Conservation (phyloP, 2,797 vertebrate genomes). For the Enteromius fasciolatus region DNA sequence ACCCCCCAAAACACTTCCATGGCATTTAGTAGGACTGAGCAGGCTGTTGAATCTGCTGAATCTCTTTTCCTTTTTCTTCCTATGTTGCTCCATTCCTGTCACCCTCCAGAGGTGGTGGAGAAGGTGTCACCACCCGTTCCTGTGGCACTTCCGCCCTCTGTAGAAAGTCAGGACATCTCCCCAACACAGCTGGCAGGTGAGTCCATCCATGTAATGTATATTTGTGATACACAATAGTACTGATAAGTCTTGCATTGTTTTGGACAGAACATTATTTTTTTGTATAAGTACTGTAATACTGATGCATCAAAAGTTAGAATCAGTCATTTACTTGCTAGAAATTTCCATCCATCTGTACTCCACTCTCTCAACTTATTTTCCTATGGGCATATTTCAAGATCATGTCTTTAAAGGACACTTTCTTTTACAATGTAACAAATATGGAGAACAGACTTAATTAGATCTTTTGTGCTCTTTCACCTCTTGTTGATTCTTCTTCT, state of each 20-base stretch:
- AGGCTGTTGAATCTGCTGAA: not conserved
- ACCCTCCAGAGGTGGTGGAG: slow-evolving; percentile 86
- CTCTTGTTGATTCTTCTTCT: not conserved
- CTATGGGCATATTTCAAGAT: slow-evolving; percentile 14
- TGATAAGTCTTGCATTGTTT: not conserved
- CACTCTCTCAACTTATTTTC: not conserved
- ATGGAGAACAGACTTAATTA: not conserved
- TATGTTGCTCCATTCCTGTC: slow-evolving; percentile 18
- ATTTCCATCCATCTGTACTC: not conserved
- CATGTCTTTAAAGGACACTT: not conserved
- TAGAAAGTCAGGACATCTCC: slow-evolving; percentile 92
- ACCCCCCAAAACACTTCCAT: no score
- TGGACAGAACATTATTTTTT: not conserved
- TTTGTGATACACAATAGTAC: not conserved
- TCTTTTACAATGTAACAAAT: not conserved
- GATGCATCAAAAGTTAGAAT: not conserved
- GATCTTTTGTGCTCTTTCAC: not conserved
- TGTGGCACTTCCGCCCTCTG: slow-evolving; percentile 89
- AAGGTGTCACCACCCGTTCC: slow-evolving; percentile 89
- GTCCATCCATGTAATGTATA: slow-evolving; percentile 6
- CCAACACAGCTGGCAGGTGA: slow-evolving; percentile 92
- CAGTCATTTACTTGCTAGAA: not conserved
- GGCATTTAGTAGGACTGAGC: not conserved
- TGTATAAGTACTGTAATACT: not conserved
- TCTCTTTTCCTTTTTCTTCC: not conserved